Conservation (phyloP, 2,113 vertebrate genomes). For the Mormoops blainvillei region DNA sequence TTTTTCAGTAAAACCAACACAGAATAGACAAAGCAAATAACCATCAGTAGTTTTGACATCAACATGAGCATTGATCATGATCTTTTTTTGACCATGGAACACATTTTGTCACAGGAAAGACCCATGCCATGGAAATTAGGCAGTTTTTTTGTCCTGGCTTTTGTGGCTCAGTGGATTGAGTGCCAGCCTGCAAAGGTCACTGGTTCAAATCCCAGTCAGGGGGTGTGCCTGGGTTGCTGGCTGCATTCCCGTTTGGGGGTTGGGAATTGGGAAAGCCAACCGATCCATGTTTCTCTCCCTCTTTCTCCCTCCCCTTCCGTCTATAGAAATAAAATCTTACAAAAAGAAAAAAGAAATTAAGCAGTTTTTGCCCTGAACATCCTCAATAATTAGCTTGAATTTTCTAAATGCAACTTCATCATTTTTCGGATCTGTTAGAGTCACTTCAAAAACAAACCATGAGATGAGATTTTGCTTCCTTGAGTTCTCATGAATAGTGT, state of each 20-base stretch:
- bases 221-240: no score
- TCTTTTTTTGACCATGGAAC: constrained; percentile 73
- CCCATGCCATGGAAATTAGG: background rate
- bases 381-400: background rate
- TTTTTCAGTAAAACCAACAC: background rate
- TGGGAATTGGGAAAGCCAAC: no score
- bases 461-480: background rate
- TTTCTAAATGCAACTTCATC: background rate
- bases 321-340: no score
- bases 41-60: constrained; percentile 93
- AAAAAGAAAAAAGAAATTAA: no score
- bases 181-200: no score
- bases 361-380: background rate
- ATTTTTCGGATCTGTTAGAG: background rate
- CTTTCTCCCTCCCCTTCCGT: no score
- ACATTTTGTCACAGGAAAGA: background rate
- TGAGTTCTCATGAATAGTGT: constrained; percentile 70
- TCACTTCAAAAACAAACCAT: background rate
- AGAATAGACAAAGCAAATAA: constrained; percentile 90
- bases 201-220: no score
- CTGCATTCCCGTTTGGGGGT: no score
- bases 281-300: no score
- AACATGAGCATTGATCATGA: constrained; percentile 92
- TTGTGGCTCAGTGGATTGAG: no score
- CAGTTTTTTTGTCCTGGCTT: background rate